Base-by-base conservation (phyloP, 2,888 invertebrate genomes). In the Cyrtodaria siliqua region DNA sequence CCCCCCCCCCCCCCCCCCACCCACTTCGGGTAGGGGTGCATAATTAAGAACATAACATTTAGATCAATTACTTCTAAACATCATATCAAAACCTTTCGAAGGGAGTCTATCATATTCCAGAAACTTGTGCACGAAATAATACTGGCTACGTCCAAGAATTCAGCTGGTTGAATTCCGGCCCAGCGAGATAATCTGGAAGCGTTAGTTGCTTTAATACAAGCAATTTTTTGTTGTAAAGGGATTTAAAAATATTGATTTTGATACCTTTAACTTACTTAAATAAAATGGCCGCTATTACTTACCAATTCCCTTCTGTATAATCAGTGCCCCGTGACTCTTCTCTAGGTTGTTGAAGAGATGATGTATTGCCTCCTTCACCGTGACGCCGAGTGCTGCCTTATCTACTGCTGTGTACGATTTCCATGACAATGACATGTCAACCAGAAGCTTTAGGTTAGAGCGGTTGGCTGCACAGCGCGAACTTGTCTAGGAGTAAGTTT, bases 401-500 rank as follows among this genome's bases (percentile, higher is more conserved):
- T 73, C 67, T 1, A 80, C 60, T 2, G 74, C 63, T 3, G 83
- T 82, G 67, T 84, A 86, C 0, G 91, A 91, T 44, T 78, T 84
- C 90, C 90, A 91, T 18, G 64, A 67, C 40, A 85, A 47, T 0
- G 89, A 83, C 72, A 83, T 79, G 50, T 89, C 85, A 20, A 84
- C 70, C 29, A 86, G 52, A 42, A 91, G 50, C 75, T 86, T 87
- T 49, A 91, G 72, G 52, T n/a, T 83, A 91, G 50, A 91, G 66
- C 4, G 91, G 89, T 49, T 84, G 82, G 4, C 81, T 73, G 52
- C 84, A 86, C 4, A 66, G 53, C 6, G 68, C 47, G 59, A 85
- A 85, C 50, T 74, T 70, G 14, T 85, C 83, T 16, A 88, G 47
- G 14, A 91, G 52, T 27, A 84, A 42, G 16, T 83, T 78, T 40